These are phyloP conservation scores for Drosophila prosaltans DNA, from an alignment of 1,140 invertebrate species.

Conservation along the genomic window DNA sequence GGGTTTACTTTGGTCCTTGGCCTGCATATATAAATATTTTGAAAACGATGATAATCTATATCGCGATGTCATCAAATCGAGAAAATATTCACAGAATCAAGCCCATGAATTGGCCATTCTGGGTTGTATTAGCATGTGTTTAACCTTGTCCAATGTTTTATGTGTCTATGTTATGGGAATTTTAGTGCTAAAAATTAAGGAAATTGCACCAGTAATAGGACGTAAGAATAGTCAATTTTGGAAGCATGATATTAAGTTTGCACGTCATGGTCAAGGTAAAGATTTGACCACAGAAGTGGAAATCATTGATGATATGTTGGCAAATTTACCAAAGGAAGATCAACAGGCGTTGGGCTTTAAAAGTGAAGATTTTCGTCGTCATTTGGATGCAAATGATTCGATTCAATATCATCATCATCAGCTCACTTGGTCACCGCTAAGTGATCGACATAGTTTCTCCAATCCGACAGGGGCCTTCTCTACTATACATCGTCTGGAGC, in stretches of 20 bases:
- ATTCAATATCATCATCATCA: slow-evolving; percentile 48
- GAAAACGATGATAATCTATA: slow-evolving; percentile 81
- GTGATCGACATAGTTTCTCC: slow-evolving; percentile 56
- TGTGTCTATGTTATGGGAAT: slow-evolving; percentile 89
- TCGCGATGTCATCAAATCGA: slow-evolving; percentile 78
- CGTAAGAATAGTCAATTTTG: slow-evolving; percentile 86
- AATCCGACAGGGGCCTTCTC: slow-evolving; percentile 36
- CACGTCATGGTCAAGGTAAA: slow-evolving; percentile 75
- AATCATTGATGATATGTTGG: slow-evolving; percentile 71
- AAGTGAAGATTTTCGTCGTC: slow-evolving; percentile 49
- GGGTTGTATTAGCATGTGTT: slow-evolving; percentile 87
- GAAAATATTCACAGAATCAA: slow-evolving; percentile 85
- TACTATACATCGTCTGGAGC: slow-evolving; percentile 71
- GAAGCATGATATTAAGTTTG: slow-evolving; percentile 87
- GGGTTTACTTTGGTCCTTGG: slow-evolving; percentile 88
- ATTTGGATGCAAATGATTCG: slow-evolving; percentile 52
- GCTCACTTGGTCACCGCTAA: slow-evolving; percentile 76
- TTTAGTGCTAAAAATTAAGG: slow-evolving; percentile 89
- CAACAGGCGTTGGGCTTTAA: slow-evolving; percentile 56
- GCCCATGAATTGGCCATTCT: slow-evolving; percentile 85
- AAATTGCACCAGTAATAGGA: slow-evolving; percentile 87
- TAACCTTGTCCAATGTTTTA: slow-evolving; percentile 89
- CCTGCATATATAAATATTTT: slow-evolving; percentile 84
- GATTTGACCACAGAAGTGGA: slow-evolving; percentile 50
- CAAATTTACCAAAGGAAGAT: slow-evolving; percentile 62